These are phyloP conservation scores for Diaperis boleti DNA, from an alignment of 2,888 invertebrate genomes.

Conservation along the genomic window DNA sequence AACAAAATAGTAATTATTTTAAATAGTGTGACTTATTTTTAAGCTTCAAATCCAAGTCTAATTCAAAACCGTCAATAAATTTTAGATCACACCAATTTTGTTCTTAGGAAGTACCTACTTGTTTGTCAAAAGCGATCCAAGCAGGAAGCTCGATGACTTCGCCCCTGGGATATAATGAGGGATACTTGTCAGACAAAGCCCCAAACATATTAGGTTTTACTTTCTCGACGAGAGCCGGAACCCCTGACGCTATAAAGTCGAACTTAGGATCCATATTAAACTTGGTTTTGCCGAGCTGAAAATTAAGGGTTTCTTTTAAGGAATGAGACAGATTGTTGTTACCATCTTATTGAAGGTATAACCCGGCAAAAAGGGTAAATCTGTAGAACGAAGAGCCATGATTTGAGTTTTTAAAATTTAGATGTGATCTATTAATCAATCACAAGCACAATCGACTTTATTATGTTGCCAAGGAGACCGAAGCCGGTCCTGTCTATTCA, in stretches of 20 bases:
- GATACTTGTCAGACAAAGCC: constrained; percentile 69
- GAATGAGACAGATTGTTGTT: constrained; percentile 46
- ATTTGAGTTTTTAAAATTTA: constrained; percentile 34
- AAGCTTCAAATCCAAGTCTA: too few relatives aligned
- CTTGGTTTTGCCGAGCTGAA: constrained; percentile 73
- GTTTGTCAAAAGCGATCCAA: constrained; percentile 91
- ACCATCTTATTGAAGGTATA: constrained; percentile 77
- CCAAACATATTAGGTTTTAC: constrained; percentile 73
- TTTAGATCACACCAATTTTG: constrained; percentile 1
- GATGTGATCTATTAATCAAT: not conserved
- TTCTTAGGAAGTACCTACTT: too few relatives aligned
- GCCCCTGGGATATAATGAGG: constrained; percentile 81
- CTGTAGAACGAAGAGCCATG: constrained; percentile 69
- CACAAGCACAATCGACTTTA: not conserved
- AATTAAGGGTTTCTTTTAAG: constrained; percentile 28
- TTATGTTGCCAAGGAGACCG: constrained; percentile 14
- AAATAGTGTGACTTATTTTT: too few relatives aligned
- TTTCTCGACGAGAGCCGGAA: constrained; percentile 74
- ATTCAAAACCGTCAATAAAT: not conserved
- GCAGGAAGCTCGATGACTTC: constrained; percentile 81
- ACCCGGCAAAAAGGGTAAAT: constrained; percentile 81
- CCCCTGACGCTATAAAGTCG: constrained; percentile 70
- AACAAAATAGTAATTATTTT: too few relatives aligned
- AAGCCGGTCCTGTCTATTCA: constrained; percentile 13
- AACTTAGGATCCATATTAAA: constrained; percentile 70